These are phyloP conservation scores for Blastobasis lacticolella DNA, from an alignment of 2,888 invertebrate genomes.

Conservation along the genomic window DNA sequence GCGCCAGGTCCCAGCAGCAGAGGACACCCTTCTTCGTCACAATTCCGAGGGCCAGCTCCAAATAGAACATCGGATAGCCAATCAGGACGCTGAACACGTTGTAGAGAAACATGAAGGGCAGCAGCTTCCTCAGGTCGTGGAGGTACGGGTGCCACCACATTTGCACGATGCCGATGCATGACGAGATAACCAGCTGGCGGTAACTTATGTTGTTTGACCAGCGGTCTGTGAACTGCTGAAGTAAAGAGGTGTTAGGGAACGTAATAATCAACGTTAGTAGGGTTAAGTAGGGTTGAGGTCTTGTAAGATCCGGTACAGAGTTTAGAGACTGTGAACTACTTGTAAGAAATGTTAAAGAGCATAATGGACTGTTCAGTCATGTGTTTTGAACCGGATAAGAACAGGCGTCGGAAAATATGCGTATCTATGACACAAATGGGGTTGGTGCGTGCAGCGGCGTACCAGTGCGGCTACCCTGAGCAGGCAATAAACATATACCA, in stretches of 20 bases:
- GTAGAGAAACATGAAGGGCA: constrained; percentile 58
- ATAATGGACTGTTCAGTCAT: not conserved
- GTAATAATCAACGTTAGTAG: too few species aligned
- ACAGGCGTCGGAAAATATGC: too few species aligned
- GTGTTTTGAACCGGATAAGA: too few species aligned
- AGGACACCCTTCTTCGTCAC: constrained; percentile 57
- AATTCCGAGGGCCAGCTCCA: constrained; percentile 57
- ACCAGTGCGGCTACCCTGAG: too few species aligned
- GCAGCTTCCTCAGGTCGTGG: constrained; percentile 38
- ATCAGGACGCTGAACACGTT: constrained; percentile 53
- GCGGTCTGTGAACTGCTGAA: constrained; percentile 41
- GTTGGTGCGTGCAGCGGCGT: too few species aligned
- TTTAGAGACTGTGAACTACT: too few species aligned
- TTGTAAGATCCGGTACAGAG: too few species aligned
- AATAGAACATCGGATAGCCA: constrained; percentile 56
- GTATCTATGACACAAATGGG: too few species aligned
- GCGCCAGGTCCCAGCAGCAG: constrained; percentile 60
- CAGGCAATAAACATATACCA: too few species aligned
- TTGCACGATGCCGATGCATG: constrained; percentile 55
- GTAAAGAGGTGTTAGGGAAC: too few species aligned
- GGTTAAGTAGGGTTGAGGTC: too few species aligned
- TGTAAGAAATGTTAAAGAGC: too few species aligned
- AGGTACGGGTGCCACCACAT: constrained; percentile 64
- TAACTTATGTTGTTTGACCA: constrained; percentile 64
- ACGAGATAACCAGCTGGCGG: constrained; percentile 52